These are phyloP conservation scores for Glossophaga mutica DNA, from an alignment of 2,797 vertebrate genomes.

Conservation along the genomic window DNA sequence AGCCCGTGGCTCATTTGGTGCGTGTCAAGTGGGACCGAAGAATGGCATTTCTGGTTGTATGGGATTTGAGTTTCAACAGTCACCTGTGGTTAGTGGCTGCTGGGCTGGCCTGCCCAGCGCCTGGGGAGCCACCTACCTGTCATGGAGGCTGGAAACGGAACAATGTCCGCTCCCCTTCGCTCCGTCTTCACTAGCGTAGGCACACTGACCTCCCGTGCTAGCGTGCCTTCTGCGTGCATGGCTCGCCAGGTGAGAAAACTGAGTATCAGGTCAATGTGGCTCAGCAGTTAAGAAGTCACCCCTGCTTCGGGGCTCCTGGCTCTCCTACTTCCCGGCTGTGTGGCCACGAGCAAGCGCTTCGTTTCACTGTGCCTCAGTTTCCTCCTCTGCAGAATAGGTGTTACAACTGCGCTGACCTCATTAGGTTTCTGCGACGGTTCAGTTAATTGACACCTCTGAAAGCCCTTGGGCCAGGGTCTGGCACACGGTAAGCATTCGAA, in stretches of 20 bases:
- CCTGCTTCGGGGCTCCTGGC: not conserved
- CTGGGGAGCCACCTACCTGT: not conserved
- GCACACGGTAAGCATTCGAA: not conserved
- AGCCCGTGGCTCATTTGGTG: fast-evolving
- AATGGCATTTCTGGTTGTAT: not conserved
- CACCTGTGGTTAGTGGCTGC: too few species aligned
- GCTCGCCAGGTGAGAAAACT: not conserved
- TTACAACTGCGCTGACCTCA: not conserved
- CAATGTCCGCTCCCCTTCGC: not conserved
- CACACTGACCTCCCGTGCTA: fast-evolving
- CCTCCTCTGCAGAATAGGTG: not conserved
- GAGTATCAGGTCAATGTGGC: not conserved
- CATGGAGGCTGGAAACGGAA: not conserved
- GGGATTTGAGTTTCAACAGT: not conserved
- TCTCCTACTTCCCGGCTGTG: not conserved
- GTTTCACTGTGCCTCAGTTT: not conserved
- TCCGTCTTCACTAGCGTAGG: not conserved
- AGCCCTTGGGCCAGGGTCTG: not conserved
- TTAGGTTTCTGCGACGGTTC: not conserved
- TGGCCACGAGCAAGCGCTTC: not conserved
- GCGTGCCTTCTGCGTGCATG: fast-evolving
- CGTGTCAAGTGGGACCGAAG: not conserved
- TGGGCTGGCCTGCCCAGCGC: not conserved
- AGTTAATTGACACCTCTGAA: not conserved
- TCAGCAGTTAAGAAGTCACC: not conserved